These are phyloP conservation scores for Lucinisca nassula DNA, from an alignment of 2,888 invertebrate species.

Conservation along the genomic window DNA sequence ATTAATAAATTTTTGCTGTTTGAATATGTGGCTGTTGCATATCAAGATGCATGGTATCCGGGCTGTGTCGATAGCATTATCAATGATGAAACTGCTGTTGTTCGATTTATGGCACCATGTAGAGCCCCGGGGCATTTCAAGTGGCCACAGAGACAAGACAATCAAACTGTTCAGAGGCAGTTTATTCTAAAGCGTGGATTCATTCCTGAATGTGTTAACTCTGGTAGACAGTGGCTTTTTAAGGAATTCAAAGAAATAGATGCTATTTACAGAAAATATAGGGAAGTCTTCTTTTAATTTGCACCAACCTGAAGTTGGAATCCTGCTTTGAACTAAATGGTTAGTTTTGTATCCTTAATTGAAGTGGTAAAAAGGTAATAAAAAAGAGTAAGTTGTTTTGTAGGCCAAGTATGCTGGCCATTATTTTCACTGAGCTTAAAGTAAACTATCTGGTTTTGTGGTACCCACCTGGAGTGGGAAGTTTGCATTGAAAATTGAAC, in stretches of 20 bases:
- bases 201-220: slow-evolving; percentile 46
- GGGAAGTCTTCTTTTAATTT: not conserved
- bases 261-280: not conserved
- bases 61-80: not conserved
- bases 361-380: too few relatives aligned
- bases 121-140: slow-evolving; percentile 8
- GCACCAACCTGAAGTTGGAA: not conserved
- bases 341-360: not conserved
- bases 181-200: slow-evolving; percentile 27
- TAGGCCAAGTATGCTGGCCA: too few relatives aligned
- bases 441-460: too few relatives aligned
- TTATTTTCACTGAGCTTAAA: too few relatives aligned
- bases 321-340: not conserved
- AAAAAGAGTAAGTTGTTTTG: too few relatives aligned
- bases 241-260: slow-evolving; percentile 3
- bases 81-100: not conserved
- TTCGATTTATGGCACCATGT: slow-evolving; percentile 22
- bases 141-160: slow-evolving; percentile 23
- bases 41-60: slow-evolving; percentile 36
- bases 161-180: slow-evolving; percentile 29
- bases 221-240: slow-evolving; percentile 39
- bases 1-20: not conserved
- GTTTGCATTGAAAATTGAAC: too few relatives aligned
- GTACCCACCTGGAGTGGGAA: too few relatives aligned
- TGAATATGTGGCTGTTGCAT: slow-evolving; percentile 31